Conservation (phyloP, 2,888 invertebrate species). For the Oegoconia quadripuncta region DNA sequence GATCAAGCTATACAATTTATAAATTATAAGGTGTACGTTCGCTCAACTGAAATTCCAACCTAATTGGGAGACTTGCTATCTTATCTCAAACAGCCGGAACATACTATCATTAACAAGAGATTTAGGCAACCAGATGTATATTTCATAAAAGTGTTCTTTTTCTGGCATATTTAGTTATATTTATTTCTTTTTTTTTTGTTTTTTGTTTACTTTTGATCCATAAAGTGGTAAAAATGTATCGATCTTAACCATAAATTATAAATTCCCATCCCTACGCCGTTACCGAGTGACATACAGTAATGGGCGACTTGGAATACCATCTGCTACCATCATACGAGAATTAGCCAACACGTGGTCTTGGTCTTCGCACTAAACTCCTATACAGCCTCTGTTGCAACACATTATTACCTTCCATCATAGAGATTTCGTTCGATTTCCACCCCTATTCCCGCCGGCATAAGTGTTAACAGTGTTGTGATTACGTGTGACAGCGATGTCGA, state of each 20-base stretch:
- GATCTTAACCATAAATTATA: too few relatives aligned
- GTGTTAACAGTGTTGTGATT: background rate
- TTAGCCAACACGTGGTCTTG: constrained; percentile 52
- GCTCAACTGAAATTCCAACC: too few relatives aligned
- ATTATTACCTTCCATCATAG: background rate
- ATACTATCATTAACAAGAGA: too few relatives aligned
- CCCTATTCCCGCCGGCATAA: background rate
- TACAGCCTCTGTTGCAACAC: background rate
- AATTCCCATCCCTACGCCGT: constrained; percentile 37
- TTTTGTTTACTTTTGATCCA: too few relatives aligned
- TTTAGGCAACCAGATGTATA: too few relatives aligned
- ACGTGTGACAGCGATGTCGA: constrained; percentile 1
- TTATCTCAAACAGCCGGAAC: too few relatives aligned
- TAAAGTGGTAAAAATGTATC: background rate
- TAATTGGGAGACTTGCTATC: too few relatives aligned
- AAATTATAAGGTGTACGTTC: too few relatives aligned
- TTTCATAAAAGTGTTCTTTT: too few relatives aligned
- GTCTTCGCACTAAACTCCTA: constrained; percentile 40
- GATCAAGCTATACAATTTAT: too few relatives aligned
- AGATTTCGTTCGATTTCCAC: background rate
- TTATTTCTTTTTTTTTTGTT: too few relatives aligned
- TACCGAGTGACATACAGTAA: constrained; percentile 72
- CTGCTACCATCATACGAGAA: constrained; percentile 58
- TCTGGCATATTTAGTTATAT: too few relatives aligned
- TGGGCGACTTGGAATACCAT: constrained; percentile 59